Percentiles rank a stretch among this genome's conserved stretches.
These are phyloP conservation scores for Esox niger DNA, from an alignment of 2,113 vertebrate species.

Conservation along the genomic window DNA sequence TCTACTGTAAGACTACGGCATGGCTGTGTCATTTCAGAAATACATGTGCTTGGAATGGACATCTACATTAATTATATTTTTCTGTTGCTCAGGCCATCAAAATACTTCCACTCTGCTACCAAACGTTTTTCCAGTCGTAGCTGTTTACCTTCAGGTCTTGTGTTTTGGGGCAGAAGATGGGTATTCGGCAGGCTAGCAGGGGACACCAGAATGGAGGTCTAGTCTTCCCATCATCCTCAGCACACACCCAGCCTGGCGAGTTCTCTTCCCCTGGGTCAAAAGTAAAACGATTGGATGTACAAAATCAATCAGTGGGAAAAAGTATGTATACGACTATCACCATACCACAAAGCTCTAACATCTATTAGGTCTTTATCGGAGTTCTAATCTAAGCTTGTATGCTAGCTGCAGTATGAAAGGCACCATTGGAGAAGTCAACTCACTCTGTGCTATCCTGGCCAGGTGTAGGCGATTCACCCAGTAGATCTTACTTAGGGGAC, in stretches of 20 bases:
- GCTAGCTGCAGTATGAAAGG: background rate
- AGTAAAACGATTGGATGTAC: background rate
- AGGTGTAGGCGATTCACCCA: constrained; percentile 87
- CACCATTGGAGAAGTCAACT: background rate
- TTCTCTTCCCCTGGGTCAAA: constrained; percentile 79
- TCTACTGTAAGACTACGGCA: too few species aligned
- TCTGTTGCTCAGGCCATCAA: too few species aligned
- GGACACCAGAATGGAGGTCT: constrained; percentile 83
- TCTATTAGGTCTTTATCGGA: background rate
- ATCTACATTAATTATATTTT: too few species aligned
- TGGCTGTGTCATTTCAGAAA: too few species aligned
- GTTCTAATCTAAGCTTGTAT: background rate
- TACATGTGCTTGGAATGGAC: too few species aligned
- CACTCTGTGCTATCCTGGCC: constrained; percentile 69
- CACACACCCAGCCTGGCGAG: constrained; percentile 83
- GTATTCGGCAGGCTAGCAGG: constrained; percentile 75
- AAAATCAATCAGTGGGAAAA: background rate
- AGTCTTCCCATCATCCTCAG: constrained; percentile 80
- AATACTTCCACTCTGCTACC: background rate
- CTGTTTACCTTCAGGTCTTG: constrained; percentile 63
- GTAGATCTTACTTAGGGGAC: constrained; percentile 84
- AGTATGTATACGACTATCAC: background rate
- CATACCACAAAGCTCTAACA: too few species aligned
- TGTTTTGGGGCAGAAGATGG: constrained; percentile 75
- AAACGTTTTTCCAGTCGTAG: background rate